Conservation (phyloP, 2,797 vertebrate genomes). For the Graptemys geographica region DNA sequence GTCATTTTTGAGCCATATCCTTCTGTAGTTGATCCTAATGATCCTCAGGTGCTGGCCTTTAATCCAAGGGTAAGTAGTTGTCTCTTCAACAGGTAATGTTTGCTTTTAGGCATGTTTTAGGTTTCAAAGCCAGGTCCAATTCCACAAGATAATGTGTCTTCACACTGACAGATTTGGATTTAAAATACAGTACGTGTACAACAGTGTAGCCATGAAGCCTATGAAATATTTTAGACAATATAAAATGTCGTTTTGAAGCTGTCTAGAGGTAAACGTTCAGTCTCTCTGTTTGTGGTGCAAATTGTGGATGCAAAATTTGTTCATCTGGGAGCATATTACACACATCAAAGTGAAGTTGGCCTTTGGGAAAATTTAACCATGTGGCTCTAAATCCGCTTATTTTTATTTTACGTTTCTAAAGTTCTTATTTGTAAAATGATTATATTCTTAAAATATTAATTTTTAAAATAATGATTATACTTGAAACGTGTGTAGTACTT, state of each 20-base stretch:
- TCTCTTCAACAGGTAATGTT: not conserved
- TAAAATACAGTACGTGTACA: not conserved
- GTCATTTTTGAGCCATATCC: constrained; percentile 93
- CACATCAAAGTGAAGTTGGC: not conserved
- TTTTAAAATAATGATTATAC: not conserved
- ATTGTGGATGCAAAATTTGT: not conserved
- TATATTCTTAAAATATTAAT: not conserved
- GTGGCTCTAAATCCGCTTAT: not conserved
- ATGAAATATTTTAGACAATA: not conserved
- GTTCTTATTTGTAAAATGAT: not conserved
- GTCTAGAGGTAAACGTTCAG: not conserved
- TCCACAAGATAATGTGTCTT: not conserved
- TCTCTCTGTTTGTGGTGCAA: not conserved
- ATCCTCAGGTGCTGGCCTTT: constrained; percentile 90
- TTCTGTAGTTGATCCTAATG: constrained; percentile 90
- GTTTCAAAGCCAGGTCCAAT: not conserved
- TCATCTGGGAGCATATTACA: not conserved
- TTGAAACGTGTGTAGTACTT: not conserved
- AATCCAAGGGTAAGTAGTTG: constrained; percentile 86
- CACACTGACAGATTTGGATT: not conserved
- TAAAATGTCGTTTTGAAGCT: not conserved
- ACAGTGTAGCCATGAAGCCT: not conserved
- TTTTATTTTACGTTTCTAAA: not conserved
- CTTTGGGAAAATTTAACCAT: not conserved
- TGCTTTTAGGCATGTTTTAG: not conserved